These are phyloP conservation scores for Ctena decussata DNA, from an alignment of 2,888 invertebrate species.

Conservation along the genomic window DNA sequence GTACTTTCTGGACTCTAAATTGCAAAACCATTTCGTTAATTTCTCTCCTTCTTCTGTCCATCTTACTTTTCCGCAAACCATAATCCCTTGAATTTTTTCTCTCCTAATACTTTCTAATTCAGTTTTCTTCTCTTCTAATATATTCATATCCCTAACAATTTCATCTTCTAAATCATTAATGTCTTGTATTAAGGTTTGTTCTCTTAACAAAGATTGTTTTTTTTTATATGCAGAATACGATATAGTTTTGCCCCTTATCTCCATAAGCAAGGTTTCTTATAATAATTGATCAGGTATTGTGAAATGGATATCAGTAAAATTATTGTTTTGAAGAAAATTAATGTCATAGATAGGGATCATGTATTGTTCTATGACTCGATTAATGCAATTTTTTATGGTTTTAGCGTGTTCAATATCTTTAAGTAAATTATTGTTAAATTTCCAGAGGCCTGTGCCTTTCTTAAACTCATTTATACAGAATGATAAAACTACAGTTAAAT, in stretches of 20 bases:
- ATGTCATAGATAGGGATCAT: background rate
- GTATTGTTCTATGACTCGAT: background rate
- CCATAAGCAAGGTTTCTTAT: background rate
- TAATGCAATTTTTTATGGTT: background rate
- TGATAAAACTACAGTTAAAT: background rate
- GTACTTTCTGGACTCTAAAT: no score
- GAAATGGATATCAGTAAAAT: background rate
- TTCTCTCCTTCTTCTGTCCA: constrained; percentile 24
- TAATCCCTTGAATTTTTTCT: constrained; percentile 10
- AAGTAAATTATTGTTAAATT: no score
- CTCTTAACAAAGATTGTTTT: no score
- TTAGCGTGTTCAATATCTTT: background rate
- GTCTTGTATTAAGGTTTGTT: background rate
- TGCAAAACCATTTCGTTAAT: constrained; percentile 6
- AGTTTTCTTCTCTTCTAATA: background rate
- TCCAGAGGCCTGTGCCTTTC: background rate
- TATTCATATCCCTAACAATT: background rate
- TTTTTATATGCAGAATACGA: constrained; percentile 16
- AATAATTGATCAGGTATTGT: constrained; percentile 8
- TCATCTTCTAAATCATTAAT: background rate
- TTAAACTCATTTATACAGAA: background rate
- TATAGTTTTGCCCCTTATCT: constrained; percentile 26
- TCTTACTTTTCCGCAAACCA: background rate
- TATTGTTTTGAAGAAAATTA: background rate
- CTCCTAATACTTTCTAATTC: background rate